Base-by-base conservation (phyloP, 1,140 invertebrate species). In the Saxidomus purpurata region DNA sequence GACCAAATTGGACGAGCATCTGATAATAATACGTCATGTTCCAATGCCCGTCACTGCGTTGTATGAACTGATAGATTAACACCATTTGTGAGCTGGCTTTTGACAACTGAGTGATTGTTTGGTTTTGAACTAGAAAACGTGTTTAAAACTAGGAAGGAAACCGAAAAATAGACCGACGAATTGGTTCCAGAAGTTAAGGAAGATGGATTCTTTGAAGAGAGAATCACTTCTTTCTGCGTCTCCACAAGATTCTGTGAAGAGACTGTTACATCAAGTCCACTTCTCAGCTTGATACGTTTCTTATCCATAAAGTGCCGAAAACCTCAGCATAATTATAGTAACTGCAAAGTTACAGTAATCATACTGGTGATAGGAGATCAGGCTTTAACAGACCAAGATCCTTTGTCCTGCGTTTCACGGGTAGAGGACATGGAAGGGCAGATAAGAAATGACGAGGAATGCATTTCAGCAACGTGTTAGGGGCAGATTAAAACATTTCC, bases 401-500 rank as follows among this genome's bases (percentile, higher is more conserved):
- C 43, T 9, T 9, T 9, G 38, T 9, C 43, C 55, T 15, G 6
- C 9, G 6, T 28, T 22, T 8, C 4, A 19, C 15, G 43, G 55
- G 36, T n/a, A n/a, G n/a, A n/a, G n/a, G n/a, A n/a, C 22, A 28
- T 52, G 67, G 61, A 36, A 47, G 49, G 8, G 34, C 38, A 28
- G 63, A 71, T 74, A n/a, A 80, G 67, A 43, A 52, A 63, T 87
- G 76, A 87, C 85, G 40, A 76, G 13, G 76, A 80, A 87, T 22
- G 52, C n/a, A 22, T 55, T 55, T 61, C 8, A 22, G 22, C 22
- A 25, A 38, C 47, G 17, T 47, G 85, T 87, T 1, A 55, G 76
- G 13, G 85, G 71, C 0, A 22, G 85, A 15, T 25, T 63, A 76
- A 67, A 55, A 49, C 74, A 63, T 87, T 87, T 87, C 34, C n/a